Evolutionary conservation across 1,140 invertebrate species (phyloP), one percentile per base, ranked within the genome.

Genomic region (Rhopalosiphum maidis): DNA sequence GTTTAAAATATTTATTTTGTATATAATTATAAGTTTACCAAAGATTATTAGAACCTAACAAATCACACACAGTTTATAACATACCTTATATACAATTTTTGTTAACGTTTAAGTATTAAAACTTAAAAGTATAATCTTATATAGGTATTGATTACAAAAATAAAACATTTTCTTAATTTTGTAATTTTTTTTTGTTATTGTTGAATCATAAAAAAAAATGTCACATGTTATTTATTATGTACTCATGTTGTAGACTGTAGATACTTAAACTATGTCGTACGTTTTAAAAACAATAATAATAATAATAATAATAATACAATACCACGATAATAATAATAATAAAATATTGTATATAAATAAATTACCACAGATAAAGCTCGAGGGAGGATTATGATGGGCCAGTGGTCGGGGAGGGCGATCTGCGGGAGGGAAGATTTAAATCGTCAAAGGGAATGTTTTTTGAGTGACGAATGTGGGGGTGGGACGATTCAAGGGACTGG

Each of bases 311-410:
- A 82, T 46, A 46, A 87, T 30, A 89, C 30, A 35, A 51, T 88
- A 54, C 21, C 22, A 89, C 11, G 35, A 35, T 30, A 48, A 46
- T n/a, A n/a, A 87, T 30, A 88, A 88, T 51, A 88, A 88, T 54
- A 51, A 55, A 54, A 89, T 35, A 77, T 55, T 54, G 51, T 89
- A 92, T 92, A 92, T 92, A 92, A 92, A 92, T 92, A 85, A 91
- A 83, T 92, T 92, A 92, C 91, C 91, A 92, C 91, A 92, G 91
- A 92, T 92, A 92, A 92, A 83, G 91, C 77, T 92, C 48, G 91
- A 9, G 48, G 11, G 91, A 83, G 43, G 43, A 77, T 77, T 77
- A n/a, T 25, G 25, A 18, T 8, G 35, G 25, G 48, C 60, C 60
- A 60, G 55, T 30, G 55, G 55, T 30, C 30, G 5, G 55, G 30